A percentile compares a stretch with the other conserved stretches of the same genome.
phyloP scores from a whole-genome alignment of 2,888 invertebrate genomes.

The Pomacea canaliculata region DNA sequence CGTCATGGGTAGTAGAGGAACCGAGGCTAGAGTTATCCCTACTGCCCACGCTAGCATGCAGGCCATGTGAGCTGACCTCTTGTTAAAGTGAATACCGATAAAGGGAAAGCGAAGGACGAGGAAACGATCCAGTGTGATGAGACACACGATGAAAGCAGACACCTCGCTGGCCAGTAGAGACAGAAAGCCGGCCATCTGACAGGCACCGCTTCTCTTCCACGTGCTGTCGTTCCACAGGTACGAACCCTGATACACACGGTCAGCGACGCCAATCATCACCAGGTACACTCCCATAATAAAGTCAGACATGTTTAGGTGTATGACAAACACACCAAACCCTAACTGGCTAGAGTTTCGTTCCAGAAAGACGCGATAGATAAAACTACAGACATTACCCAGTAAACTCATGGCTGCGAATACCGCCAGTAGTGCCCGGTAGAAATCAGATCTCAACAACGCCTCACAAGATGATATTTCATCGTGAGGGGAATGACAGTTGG shows the following conservation, averaged over 20 bases:
- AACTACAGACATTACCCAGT: conserved; percentile 4
- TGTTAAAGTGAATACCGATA: conserved; percentile 34
- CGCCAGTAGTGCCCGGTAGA: conserved; percentile 54
- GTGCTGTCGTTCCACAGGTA: conserved; percentile 51
- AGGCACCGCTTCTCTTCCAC: conserved; percentile 65
- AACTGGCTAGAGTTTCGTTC: conserved; percentile 25
- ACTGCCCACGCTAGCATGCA: not conserved
- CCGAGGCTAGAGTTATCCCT: too few relatives aligned
- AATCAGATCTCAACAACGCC: conserved; percentile 52
- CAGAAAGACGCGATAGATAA: conserved; percentile 27
- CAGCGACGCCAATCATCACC: conserved; percentile 58
- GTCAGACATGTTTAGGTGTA: conserved; percentile 55
- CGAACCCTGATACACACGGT: conserved; percentile 50
- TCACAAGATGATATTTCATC: conserved; percentile 61
- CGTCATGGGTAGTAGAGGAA: too few relatives aligned
- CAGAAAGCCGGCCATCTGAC: conserved; percentile 68
- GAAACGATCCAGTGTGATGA: conserved; percentile 77
- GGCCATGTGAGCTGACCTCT: not conserved
- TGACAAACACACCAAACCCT: conserved; percentile 46
- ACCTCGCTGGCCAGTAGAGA: conserved; percentile 66
- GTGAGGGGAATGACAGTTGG: conserved; percentile 46
- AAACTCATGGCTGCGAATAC: conserved; percentile 9
- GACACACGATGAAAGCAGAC: conserved; percentile 70
- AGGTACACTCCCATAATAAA: conserved; percentile 61
- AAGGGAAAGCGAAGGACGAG: conserved; percentile 75